Conservation (phyloP, 2,888 invertebrate species). For the Orthosia incerta region DNA sequence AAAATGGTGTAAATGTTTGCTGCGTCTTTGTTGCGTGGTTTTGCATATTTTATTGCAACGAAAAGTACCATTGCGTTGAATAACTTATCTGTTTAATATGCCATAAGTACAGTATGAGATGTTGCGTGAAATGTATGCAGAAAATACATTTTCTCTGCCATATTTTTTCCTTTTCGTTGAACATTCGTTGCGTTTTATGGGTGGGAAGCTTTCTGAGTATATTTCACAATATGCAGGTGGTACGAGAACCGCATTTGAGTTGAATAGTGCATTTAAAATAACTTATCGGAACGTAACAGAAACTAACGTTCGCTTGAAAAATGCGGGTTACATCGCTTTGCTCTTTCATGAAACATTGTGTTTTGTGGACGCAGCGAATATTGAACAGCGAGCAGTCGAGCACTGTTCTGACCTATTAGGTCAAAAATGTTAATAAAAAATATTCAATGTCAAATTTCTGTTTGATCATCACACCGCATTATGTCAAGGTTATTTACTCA, state of each 20-base stretch:
- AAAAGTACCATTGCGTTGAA: constrained; percentile 4
- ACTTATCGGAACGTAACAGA: constrained; percentile 21
- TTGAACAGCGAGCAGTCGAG: background rate
- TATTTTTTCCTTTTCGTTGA: constrained; percentile 24
- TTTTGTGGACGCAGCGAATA: constrained; percentile 13
- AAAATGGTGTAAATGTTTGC: background rate
- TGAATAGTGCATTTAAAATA: constrained; percentile 31
- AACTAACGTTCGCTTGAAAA: constrained; percentile 9
- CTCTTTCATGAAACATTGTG: constrained; percentile 10
- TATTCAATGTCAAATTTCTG: constrained; percentile 5
- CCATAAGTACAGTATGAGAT: background rate
- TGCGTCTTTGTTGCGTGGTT: constrained; percentile 6
- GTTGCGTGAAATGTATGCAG: constrained; percentile 4
- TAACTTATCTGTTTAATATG: background rate
- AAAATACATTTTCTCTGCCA: background rate
- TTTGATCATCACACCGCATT: constrained; percentile 5
- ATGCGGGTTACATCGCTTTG: constrained; percentile 11
- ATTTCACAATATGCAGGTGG: constrained; percentile 6
- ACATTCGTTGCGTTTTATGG: constrained; percentile 1
- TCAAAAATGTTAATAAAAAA: background rate
- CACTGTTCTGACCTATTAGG: background rate
- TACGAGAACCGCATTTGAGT: constrained; percentile 16
- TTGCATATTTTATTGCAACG: background rate
- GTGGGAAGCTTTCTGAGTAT: constrained; percentile 8
- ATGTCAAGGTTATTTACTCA: constrained; percentile 14